Conservation (phyloP, 2,113 vertebrate genomes). For the Taurulus bubalis region DNA sequence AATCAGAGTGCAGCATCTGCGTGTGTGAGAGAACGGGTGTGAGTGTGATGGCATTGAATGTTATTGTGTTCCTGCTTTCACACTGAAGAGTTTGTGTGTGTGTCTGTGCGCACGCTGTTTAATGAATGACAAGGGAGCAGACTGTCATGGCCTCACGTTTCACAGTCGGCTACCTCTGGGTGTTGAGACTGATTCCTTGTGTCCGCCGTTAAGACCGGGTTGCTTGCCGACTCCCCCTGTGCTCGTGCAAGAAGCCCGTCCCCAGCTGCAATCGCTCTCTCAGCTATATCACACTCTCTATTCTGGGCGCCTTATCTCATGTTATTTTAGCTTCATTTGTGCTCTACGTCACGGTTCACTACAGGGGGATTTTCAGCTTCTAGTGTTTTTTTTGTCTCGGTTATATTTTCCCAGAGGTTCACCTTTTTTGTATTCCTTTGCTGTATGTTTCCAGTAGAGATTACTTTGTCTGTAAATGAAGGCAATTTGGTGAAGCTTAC, state of each 20-base stretch:
- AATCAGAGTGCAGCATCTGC: constrained; percentile 47
- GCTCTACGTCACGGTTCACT: constrained; percentile 71
- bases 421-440: constrained; percentile 14
- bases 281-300: constrained; percentile 68
- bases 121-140: constrained; percentile 40
- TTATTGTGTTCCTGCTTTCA: constrained; percentile 2
- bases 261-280: constrained; percentile 65
- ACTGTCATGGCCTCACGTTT: constrained; percentile 46
- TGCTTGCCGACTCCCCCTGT: constrained; percentile 20
- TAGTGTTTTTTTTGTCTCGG: constrained; percentile 27
- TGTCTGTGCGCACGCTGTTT: constrained; percentile 37
- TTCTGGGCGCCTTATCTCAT: constrained; percentile 78
- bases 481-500: constrained; percentile 15
- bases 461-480: constrained; percentile 17
- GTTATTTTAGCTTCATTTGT: constrained; percentile 73
- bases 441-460: neutral
- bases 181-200: constrained; percentile 22
- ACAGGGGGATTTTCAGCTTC: constrained; percentile 58
- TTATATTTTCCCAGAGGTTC: constrained; percentile 33
- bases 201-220: constrained; percentile 11
- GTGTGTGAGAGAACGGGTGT: neutral
- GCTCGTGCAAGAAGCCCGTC: constrained; percentile 21
- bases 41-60: neutral
- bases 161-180: constrained; percentile 29
- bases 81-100: neutral